Base-by-base conservation (phyloP, 1,140 invertebrate species). In the Penaeus indicus region DNA sequence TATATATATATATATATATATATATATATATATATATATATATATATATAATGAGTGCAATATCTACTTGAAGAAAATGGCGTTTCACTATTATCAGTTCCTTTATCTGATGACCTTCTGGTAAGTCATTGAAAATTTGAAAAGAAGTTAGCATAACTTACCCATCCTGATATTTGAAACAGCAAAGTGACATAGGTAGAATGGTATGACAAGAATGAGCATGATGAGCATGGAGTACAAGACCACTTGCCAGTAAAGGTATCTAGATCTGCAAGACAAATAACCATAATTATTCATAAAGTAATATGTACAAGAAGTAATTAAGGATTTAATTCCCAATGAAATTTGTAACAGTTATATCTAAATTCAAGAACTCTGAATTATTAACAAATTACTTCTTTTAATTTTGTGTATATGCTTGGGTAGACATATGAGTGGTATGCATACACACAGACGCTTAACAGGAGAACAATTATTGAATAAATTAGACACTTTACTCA, bases 181-280 rank as follows among this genome's bases (percentile, higher is more conserved):
- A 84, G 98, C 96, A 92, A 97, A 99, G 93, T 99, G 99, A 54
- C 96, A 97, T 92, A 99, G 98, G 92, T 99, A 99, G 93, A 99
- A 97, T 91, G 99, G 99, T 93, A 99, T 96, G 64, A 99, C 94
- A 54, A 98, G 96, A 90, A 99, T 98, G 3, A 99, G 95, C 95
- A 99, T 97, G 92, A 99, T 96, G 38, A 99, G 93, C 91, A 99
- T 95, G 86, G 96, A 94, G 92, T 98, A 99, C 1, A 99, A 94
- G 21, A 96, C 97, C 88, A 98, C 93, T 92, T 98, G 97, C 98
- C 98, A 99, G 92, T 98, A 97, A 92, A 99, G 97, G 93, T 97
- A 98, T 92, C 99, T 95, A 42, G 98, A 99, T 93, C 97, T 99
- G 92, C 93, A 95, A 94, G 91, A 88, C 91, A 92, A 91, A 85